Percentiles rank a stretch among this genome's conserved stretches.
Conservation (phyloP, 2,888 invertebrate genomes). For the Ennomos erosarius region DNA sequence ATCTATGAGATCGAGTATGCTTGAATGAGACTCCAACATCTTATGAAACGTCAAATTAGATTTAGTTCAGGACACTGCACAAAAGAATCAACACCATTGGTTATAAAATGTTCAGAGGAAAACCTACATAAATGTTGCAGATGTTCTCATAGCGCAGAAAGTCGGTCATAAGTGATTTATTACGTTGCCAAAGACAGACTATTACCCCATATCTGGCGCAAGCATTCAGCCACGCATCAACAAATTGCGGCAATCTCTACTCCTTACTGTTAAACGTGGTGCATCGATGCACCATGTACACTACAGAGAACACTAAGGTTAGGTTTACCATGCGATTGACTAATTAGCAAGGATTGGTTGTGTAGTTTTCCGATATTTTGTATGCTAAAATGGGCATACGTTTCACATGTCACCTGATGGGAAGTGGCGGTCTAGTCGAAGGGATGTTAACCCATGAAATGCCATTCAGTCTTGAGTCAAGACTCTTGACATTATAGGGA, state of each 20-base stretch:
- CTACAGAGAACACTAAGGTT: constrained; percentile 47
- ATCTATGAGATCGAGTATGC: too few relatives aligned
- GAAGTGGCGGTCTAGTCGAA: too few relatives aligned
- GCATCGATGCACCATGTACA: constrained; percentile 62
- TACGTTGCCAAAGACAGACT: constrained; percentile 4
- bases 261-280: constrained; percentile 66
- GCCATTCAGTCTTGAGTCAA: too few relatives aligned
- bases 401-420: background rate
- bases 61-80: too few relatives aligned
- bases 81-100: too few relatives aligned
- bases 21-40: too few relatives aligned
- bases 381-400: background rate
- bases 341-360: background rate
- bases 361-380: background rate
- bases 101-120: too few relatives aligned
- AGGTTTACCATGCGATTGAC: constrained; percentile 8
- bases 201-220: constrained; percentile 34
- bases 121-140: background rate
- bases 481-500: too few relatives aligned
- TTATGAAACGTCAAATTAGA: too few relatives aligned
- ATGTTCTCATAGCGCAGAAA: constrained; percentile 1
- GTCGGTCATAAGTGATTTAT: constrained; percentile 22
- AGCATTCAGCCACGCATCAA: constrained; percentile 45
- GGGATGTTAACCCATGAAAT: too few relatives aligned
- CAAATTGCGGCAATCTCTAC: constrained; percentile 68